Conservation (phyloP, 2,888 invertebrate genomes). For the Agrochola circellaris region DNA sequence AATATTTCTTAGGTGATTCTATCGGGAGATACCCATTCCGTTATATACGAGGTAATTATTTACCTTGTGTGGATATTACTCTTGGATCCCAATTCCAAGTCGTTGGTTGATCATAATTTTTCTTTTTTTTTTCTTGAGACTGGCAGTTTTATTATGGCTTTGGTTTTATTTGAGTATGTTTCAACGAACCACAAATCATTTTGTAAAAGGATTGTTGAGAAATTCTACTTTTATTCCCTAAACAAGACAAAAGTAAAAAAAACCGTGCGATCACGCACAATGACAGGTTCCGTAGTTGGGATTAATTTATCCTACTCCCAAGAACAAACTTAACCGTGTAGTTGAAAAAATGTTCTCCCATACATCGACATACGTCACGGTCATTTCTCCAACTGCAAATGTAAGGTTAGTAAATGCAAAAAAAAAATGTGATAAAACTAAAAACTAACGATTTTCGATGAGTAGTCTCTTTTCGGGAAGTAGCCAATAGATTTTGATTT, state of each 20-base stretch:
- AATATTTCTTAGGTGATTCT: conserved; percentile 53
- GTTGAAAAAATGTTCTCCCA: background rate
- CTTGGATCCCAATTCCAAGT: conserved; percentile 17
- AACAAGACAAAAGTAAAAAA: background rate
- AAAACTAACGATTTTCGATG: background rate
- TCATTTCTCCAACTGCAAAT: background rate
- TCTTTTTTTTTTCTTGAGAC: conserved; percentile 6
- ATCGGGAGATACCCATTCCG: conserved; percentile 37
- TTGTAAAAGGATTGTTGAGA: too few species aligned
- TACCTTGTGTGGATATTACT: conserved; percentile 45
- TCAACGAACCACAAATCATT: background rate
- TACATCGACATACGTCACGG: background rate
- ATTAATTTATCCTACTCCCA: background rate
- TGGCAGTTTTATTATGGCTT: conserved; percentile 6
- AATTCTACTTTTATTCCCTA: background rate
- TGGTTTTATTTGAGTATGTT: background rate
- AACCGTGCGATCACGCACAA: background rate
- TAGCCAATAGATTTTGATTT: too few species aligned
- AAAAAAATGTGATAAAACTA: background rate
- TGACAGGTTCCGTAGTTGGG: background rate
- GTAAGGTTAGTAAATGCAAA: too few species aligned
- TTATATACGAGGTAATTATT: conserved; percentile 57
- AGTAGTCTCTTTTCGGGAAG: too few species aligned
- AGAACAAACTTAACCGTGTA: background rate
- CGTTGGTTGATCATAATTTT: conserved; percentile 28